phyloP scores from a whole-genome alignment of 2,113 vertebrate species.

The Ochotona princeps region DNA sequence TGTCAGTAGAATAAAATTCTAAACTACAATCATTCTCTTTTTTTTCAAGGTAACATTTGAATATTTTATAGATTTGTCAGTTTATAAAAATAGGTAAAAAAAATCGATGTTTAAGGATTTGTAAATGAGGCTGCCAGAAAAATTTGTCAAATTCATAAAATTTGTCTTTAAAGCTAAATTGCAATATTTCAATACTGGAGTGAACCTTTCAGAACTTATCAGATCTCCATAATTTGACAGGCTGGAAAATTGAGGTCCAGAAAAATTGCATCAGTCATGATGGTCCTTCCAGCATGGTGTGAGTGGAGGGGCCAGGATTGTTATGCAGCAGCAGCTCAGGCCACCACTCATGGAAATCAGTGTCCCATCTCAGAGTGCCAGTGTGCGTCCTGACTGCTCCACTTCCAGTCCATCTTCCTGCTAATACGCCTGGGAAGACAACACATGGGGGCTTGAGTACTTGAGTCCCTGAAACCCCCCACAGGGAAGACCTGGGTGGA shows the following conservation, averaged over 20 bases:
- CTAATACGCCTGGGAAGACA: too few relatives aligned
- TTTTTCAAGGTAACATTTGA: not conserved
- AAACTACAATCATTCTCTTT: not conserved
- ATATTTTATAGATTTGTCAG: not conserved
- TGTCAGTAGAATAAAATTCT: not conserved
- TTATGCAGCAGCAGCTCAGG: too few relatives aligned
- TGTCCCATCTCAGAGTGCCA: too few relatives aligned
- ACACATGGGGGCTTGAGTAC: too few relatives aligned
- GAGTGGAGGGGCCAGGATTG: too few relatives aligned
- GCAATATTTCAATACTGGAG: not conserved
- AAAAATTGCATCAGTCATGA: not conserved
- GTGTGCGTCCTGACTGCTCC: too few relatives aligned
- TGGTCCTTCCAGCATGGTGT: too few relatives aligned
- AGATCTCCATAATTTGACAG: not conserved
- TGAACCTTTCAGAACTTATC: not conserved
- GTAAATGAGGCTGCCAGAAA: not conserved
- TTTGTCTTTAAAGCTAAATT: not conserved
- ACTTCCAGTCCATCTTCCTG: too few relatives aligned
- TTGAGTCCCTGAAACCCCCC: too few relatives aligned
- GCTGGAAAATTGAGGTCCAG: not conserved
- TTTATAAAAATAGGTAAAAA: not conserved
- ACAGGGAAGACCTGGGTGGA: too few relatives aligned
- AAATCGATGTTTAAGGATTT: not conserved
- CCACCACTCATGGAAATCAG: too few relatives aligned
- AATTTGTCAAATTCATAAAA: not conserved